A percentile compares a stretch with the other conserved stretches of the same genome.
These are phyloP conservation scores for Alloplasta piceator DNA, from an alignment of 2,888 invertebrate species.

Conservation along the genomic window DNA sequence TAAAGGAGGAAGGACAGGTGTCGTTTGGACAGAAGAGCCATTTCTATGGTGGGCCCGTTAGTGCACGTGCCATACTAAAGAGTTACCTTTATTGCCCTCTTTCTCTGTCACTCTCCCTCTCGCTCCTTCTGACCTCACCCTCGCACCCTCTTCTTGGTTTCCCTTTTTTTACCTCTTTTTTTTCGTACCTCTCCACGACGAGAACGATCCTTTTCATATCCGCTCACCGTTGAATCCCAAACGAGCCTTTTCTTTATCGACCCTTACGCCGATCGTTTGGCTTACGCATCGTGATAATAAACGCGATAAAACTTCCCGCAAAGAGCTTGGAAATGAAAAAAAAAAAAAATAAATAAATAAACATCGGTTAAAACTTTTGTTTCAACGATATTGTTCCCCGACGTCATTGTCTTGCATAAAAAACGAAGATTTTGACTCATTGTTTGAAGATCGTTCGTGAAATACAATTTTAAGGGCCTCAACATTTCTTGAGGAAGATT, in stretches of 20 bases:
- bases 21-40: slow-evolving; percentile 51
- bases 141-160: not conserved
- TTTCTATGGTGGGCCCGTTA: slow-evolving; percentile 32
- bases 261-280: slow-evolving; percentile 17
- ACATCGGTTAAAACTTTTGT: not conserved
- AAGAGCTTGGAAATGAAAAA: not conserved
- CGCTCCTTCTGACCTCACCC: not conserved
- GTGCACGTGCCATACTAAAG: slow-evolving; percentile 65
- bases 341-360: not conserved
- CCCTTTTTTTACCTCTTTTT: not conserved
- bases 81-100: slow-evolving; percentile 62
- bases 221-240: slow-evolving; percentile 40
- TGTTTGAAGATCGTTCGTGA: too few species aligned
- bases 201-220: slow-evolving; percentile 56
- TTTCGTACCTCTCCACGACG: slow-evolving; percentile 16
- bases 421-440: too few species aligned
- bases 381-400: too few species aligned
- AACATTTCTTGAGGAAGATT: too few species aligned
- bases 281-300: slow-evolving; percentile 13
- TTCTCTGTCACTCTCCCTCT: slow-evolving; percentile 12
- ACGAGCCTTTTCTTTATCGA: slow-evolving; percentile 52
- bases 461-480: too few species aligned
- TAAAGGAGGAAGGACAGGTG: slow-evolving; percentile 50
- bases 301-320: slow-evolving; percentile 6
- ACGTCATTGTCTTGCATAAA: too few species aligned